Conservation (phyloP, 2,888 invertebrate genomes). For the Caenorhabditis sp. region DNA sequence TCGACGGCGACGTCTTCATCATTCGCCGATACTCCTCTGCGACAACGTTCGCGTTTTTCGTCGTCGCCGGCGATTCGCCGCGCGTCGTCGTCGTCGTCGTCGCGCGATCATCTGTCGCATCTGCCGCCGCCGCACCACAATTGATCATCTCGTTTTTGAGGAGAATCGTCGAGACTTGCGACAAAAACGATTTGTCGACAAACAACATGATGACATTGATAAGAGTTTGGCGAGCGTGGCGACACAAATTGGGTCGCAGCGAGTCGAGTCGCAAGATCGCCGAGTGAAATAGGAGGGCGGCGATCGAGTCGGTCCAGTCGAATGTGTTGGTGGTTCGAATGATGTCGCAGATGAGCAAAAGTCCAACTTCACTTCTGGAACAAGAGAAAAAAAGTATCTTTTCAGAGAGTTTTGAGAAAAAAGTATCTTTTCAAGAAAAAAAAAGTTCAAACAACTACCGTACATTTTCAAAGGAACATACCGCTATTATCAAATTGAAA, state of each 20-base stretch:
- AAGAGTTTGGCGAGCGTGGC: constrained; percentile 72
- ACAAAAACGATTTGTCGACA: constrained; percentile 41
- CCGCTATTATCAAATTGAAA: too few relatives aligned
- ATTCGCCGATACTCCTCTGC: constrained; percentile 56
- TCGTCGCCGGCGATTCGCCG: constrained; percentile 46
- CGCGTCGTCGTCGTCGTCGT: constrained; percentile 1
- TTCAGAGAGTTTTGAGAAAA: too few relatives aligned
- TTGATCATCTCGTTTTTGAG: constrained; percentile 52
- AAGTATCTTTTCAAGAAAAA: too few relatives aligned
- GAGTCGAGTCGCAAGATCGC: constrained; percentile 46
- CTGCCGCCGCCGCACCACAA: constrained; percentile 10
- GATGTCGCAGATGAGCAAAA: constrained; percentile 48
- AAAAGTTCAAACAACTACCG: too few relatives aligned
- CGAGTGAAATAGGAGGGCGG: constrained; percentile 43
- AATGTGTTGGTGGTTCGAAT: constrained; percentile 41
- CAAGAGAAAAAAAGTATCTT: background rate
- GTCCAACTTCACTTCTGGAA: constrained; percentile 51
- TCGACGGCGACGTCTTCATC: constrained; percentile 51
- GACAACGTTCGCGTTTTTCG: constrained; percentile 35
- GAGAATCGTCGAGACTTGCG: constrained; percentile 44
- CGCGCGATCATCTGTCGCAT: constrained; percentile 8
- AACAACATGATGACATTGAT: constrained; percentile 86
- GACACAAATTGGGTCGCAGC: constrained; percentile 43
- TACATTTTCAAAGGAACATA: too few relatives aligned
- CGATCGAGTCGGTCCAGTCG: constrained; percentile 48